These are phyloP conservation scores for Hycleus phaleratus DNA, from an alignment of 1,140 invertebrate species.

Conservation along the genomic window DNA sequence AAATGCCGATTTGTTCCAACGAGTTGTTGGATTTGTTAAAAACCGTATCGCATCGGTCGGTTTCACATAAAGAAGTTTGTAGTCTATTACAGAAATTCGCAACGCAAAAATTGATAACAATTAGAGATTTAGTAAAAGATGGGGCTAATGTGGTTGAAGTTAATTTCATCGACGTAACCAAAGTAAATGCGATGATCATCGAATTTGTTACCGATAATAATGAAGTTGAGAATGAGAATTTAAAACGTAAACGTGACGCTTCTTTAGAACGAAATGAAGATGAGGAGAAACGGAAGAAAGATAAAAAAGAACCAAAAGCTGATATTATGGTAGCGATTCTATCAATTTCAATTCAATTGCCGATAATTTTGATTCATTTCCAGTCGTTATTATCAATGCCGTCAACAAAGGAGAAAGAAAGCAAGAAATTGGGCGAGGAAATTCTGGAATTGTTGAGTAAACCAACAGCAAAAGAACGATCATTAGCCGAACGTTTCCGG, in stretches of 20 bases:
- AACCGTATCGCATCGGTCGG: slow-evolving; percentile 51
- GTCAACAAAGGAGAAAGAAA: slow-evolving; percentile 90
- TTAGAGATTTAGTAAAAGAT: slow-evolving; percentile 55
- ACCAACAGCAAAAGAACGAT: slow-evolving; percentile 92
- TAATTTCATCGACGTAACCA: slow-evolving; percentile 60
- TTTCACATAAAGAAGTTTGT: slow-evolving; percentile 57
- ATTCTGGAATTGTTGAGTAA: slow-evolving; percentile 90
- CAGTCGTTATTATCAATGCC: slow-evolving; percentile 86
- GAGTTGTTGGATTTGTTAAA: slow-evolving; percentile 56
- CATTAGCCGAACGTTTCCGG: slow-evolving; percentile 86
- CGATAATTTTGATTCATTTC: slow-evolving; percentile 25
- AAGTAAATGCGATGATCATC: slow-evolving; percentile 59
- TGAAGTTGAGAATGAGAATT: slow-evolving; percentile 36
- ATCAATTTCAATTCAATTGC: background rate
- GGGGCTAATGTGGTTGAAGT: slow-evolving; percentile 54
- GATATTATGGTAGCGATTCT: slow-evolving; percentile 54
- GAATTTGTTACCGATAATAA: slow-evolving; percentile 42
- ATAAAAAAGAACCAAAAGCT: slow-evolving; percentile 43
- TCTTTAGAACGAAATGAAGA: slow-evolving; percentile 28
- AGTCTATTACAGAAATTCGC: slow-evolving; percentile 82
- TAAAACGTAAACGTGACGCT: slow-evolving; percentile 41
- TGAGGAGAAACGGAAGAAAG: slow-evolving; percentile 39
- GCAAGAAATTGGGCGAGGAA: slow-evolving; percentile 92
- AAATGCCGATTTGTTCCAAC: slow-evolving; percentile 68
- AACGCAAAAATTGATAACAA: slow-evolving; percentile 74